Evolutionary conservation across 2,797 vertebrate species (phyloP), one percentile per base, ranked within the genome.

Genomic region (Molossus molossus): DNA sequence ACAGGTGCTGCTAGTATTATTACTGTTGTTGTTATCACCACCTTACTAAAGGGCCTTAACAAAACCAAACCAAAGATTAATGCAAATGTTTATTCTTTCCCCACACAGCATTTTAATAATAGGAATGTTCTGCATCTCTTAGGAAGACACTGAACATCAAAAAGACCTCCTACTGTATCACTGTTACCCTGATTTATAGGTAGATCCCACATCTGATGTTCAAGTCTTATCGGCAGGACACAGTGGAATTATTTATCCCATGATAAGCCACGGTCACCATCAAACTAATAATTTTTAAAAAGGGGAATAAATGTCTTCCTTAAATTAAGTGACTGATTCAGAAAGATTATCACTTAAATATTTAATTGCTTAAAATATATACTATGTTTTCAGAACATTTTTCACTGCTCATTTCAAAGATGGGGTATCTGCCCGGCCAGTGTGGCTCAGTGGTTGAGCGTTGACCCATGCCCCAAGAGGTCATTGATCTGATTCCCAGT

Each of bases 331-430:
- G 45, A 58, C 60, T 25, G 20, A 27, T 75, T 93, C 64, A 60
- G 37, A 80, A 29, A 11, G 27, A 89, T 84, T 65, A 83, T 67
- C 53, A 87, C 9, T 55, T 67, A 83, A 81, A 69, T 82, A 45
- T 65, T 73, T 86, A 53, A 90, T 23, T 53, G 25, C 21, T 70
- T 83, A 50, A 85, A 93, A 33, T 25, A 55, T 25, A 48, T n/a
- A 33, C 48, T 23, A 37, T 73, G 55, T 83, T 87, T 58, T 53
- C 37, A 50, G 55, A 70, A 5, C 10, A 1, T 67, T 85, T 90
- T 37, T 48, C 86, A 65, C 84, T 94, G 92, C 80, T 96, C 95
- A 96, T 95, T 97, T 97, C 92, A 89, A 96, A 96, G 82, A 93
- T 64, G 81, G 40, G 40, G 40, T 45, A 45, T 45, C 6, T 45